Conservation (phyloP, 2,797 vertebrate genomes). For the Ctenosaura bakeri region DNA sequence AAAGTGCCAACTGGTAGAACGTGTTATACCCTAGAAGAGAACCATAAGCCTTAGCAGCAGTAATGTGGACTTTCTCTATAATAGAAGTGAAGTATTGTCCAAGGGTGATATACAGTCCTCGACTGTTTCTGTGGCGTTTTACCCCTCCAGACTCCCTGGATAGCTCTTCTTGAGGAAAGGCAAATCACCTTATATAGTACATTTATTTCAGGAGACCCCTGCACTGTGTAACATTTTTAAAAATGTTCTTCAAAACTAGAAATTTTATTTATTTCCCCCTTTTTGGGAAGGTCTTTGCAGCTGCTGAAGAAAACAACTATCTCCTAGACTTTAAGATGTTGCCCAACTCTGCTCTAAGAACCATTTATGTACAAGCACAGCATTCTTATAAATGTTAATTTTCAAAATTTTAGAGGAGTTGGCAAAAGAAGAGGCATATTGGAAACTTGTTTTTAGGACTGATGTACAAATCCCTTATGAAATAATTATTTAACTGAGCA, state of each 20-base stretch:
- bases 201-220: too few relatives aligned
- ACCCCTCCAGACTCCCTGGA: too few relatives aligned
- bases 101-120: neutral
- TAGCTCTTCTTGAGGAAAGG: too few relatives aligned
- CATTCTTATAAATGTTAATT: neutral
- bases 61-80: neutral
- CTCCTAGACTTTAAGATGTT: neutral
- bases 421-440: neutral
- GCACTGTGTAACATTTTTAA: too few relatives aligned
- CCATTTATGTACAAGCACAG: neutral
- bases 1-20: neutral
- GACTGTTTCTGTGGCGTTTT: too few relatives aligned
- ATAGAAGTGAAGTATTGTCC: neutral
- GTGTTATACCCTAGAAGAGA: neutral
- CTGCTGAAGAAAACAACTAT: too few relatives aligned
- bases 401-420: neutral
- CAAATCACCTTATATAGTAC: too few relatives aligned
- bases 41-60: neutral
- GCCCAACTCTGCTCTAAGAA: neutral
- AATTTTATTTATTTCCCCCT: too few relatives aligned
- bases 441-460: neutral
- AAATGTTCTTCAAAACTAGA: too few relatives aligned
- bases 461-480: neutral
- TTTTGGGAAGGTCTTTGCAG: too few relatives aligned
- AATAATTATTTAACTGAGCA: neutral